phyloP scores from a whole-genome alignment of 1,140 invertebrate species.

The Ptiloglossa arizonensis region DNA sequence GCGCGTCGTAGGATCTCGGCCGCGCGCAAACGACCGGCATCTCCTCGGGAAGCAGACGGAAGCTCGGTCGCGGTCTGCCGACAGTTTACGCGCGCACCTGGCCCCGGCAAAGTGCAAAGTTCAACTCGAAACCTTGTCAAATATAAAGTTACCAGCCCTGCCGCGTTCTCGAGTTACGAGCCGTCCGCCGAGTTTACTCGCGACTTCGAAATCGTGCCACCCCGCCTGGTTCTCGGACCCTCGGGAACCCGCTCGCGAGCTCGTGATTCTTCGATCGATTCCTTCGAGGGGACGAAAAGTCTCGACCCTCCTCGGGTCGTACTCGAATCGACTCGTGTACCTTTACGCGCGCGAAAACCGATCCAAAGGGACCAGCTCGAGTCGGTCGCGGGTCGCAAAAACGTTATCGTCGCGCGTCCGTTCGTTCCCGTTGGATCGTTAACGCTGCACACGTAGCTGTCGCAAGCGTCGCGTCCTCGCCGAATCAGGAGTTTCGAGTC shows the following conservation, averaged over 20 bases:
- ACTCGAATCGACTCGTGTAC: too few relatives aligned
- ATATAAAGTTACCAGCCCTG: constrained; percentile 8
- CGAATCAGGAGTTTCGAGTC: too few relatives aligned
- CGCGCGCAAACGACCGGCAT: not conserved
- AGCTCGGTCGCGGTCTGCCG: not conserved
- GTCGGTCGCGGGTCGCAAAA: too few relatives aligned
- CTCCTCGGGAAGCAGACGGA: not conserved
- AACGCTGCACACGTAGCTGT: too few relatives aligned
- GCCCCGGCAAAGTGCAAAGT: constrained; percentile 19
- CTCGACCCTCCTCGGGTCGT: too few relatives aligned
- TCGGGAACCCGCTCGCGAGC: not conserved
- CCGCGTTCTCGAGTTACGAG: not conserved
- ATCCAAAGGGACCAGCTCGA: too few relatives aligned
- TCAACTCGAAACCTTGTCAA: constrained; percentile 7
- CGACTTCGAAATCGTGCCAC: not conserved
- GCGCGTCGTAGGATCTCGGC: not conserved
- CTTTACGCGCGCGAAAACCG: too few relatives aligned
- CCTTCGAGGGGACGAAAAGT: too few relatives aligned
- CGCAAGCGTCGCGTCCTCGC: too few relatives aligned
- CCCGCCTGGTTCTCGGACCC: not conserved
- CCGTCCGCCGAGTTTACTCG: not conserved
- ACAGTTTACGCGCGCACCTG: not conserved
- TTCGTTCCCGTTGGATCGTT: too few relatives aligned
- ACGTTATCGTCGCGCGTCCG: too few relatives aligned
- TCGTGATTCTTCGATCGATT: not conserved